phyloP scores from a whole-genome alignment of 2,113 vertebrate genomes.

The Marcusenius ussheri region DNA sequence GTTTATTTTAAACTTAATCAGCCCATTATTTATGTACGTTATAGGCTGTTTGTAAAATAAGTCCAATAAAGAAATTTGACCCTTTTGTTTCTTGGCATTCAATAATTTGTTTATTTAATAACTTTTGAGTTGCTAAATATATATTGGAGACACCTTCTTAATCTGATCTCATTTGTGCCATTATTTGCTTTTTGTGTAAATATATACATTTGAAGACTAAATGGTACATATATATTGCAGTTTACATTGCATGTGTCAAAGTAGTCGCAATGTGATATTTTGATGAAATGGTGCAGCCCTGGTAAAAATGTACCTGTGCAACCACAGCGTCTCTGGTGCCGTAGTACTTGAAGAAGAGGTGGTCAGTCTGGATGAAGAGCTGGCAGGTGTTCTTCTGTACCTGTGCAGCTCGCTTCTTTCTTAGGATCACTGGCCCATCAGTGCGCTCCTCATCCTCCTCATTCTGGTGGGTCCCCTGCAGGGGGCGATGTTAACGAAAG shows the following conservation, averaged over 20 bases:
- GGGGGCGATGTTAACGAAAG: background rate
- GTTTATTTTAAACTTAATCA: background rate
- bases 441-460: constrained; percentile 27
- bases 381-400: constrained; percentile 88
- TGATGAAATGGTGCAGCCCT: background rate
- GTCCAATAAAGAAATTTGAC: too few species aligned
- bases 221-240: background rate
- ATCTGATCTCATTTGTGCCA: background rate
- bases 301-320: constrained; percentile 68
- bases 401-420: constrained; percentile 75
- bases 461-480: constrained; percentile 33
- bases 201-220: background rate
- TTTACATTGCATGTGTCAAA: background rate
- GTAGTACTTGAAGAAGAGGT: constrained; percentile 80
- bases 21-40: background rate
- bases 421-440: constrained; percentile 68
- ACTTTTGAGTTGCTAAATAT: background rate
- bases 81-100: background rate
- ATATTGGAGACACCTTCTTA: background rate
- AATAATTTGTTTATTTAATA: background rate
- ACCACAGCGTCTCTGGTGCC: constrained; percentile 84
- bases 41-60: background rate
- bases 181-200: background rate
- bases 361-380: constrained; percentile 95
- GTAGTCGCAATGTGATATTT: background rate